These are phyloP conservation scores for Tanypteryx hageni DNA, from an alignment of 2,888 invertebrate genomes.

Conservation along the genomic window DNA sequence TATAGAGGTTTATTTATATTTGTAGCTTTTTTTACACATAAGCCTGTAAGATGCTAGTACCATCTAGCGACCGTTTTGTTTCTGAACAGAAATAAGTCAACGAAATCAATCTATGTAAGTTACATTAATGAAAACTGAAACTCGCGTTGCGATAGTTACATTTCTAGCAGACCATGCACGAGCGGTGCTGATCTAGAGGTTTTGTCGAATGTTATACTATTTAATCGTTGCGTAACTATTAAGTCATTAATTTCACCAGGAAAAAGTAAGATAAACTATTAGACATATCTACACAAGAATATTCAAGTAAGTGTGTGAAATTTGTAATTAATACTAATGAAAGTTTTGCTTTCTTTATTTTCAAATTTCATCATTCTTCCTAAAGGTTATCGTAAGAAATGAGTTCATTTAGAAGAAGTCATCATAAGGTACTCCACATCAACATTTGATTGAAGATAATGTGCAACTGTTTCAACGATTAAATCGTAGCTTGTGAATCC, in stretches of 20 bases:
- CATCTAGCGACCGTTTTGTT: too few species aligned
- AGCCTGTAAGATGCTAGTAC: too few species aligned
- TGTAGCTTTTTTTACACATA: too few species aligned
- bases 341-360: not conserved
- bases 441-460: constrained; percentile 24
- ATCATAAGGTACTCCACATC: not conserved
- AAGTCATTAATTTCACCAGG: not conserved
- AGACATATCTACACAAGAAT: not conserved
- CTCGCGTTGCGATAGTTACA: not conserved
- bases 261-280: not conserved
- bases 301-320: not conserved
- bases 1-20: too few species aligned
- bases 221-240: too few species aligned
- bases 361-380: not conserved
- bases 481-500: not conserved
- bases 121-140: not conserved
- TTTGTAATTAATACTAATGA: not conserved
- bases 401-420: not conserved
- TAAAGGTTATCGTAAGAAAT: not conserved
- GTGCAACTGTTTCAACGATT: not conserved
- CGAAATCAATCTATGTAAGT: too few species aligned
- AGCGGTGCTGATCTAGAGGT: not conserved
- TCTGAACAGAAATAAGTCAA: too few species aligned
- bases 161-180: constrained; percentile 53
- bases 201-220: not conserved